Conservation (phyloP, 2,797 vertebrate species). For the Jordanella pulchra region DNA sequence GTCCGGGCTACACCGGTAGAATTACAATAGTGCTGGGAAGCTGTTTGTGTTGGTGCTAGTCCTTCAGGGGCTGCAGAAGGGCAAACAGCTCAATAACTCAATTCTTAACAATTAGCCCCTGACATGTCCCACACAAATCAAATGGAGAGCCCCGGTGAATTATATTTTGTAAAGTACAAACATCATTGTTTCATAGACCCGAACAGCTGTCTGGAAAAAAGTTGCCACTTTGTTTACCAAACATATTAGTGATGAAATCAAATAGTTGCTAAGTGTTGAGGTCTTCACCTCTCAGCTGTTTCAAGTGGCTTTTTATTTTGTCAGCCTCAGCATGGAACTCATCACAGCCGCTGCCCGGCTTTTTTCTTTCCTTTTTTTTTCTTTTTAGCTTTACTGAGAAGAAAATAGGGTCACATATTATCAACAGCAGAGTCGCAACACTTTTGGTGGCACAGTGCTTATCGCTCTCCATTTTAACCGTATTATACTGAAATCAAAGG, state of each 20-base stretch:
- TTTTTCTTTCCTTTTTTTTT: not conserved
- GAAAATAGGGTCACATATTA: conserved; percentile 54
- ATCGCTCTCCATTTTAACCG: conserved; percentile 59
- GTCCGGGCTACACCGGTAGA: conserved; percentile 68
- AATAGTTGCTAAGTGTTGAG: conserved; percentile 40
- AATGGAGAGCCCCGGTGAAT: conserved; percentile 68
- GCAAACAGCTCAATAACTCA: conserved; percentile 83
- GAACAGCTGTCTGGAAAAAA: conserved; percentile 26
- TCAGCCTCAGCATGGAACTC: conserved; percentile 55
- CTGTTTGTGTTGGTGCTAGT: conserved; percentile 79
- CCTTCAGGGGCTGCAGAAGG: conserved; percentile 80
- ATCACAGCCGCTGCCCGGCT: conserved; percentile 30
- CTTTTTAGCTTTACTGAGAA: not conserved
- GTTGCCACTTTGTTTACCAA: conserved; percentile 46
- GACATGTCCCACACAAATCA: conserved; percentile 74
- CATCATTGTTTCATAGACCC: conserved; percentile 61
- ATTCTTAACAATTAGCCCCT: conserved; percentile 85
- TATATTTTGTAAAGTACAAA: conserved; percentile 64
- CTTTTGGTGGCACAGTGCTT: conserved; percentile 52
- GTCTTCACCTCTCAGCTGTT: conserved; percentile 56
- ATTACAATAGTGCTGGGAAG: conserved; percentile 77
- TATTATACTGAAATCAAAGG: conserved; percentile 47
- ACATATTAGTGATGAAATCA: conserved; percentile 52
- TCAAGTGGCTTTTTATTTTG: conserved; percentile 57
- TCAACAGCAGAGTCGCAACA: conserved; percentile 51